Evolutionary conservation across 2,888 invertebrate genomes (phyloP).

Genomic region (Leucozona laternaria): DNA sequence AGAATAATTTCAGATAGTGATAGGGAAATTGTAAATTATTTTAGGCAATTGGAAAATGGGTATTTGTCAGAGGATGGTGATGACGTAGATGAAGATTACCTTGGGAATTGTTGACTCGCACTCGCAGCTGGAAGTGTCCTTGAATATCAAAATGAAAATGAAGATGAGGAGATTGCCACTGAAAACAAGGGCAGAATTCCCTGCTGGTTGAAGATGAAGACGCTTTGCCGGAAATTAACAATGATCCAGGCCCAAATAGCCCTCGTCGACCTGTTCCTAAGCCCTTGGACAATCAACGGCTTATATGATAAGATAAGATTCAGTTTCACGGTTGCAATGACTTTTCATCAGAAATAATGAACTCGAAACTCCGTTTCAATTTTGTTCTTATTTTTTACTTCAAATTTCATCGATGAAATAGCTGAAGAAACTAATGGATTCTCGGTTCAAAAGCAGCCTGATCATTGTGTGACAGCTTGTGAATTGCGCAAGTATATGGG

Average conservation of each 20-base stretch:
- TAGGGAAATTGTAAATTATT: not conserved
- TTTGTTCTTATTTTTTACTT: not conserved
- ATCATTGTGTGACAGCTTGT: not conserved
- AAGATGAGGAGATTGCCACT: slow-evolving; percentile 10
- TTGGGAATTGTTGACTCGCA: too few relatives aligned
- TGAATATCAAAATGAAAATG: slow-evolving; percentile 7
- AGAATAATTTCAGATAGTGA: slow-evolving; percentile 1
- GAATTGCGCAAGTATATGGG: slow-evolving; percentile 8
- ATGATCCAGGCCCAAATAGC: not conserved
- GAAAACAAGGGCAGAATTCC: not conserved
- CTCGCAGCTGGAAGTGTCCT: not conserved
- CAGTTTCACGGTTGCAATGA: slow-evolving; percentile 9
- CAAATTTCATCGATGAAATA: slow-evolving; percentile 21
- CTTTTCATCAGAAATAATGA: slow-evolving; percentile 10
- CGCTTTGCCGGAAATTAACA: slow-evolving; percentile 6
- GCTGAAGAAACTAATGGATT: slow-evolving; percentile 13
- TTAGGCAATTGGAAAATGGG: slow-evolving; percentile 2
- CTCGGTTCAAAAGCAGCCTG: slow-evolving; percentile 15
- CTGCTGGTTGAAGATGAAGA: slow-evolving; percentile 2
- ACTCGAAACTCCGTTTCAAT: slow-evolving; percentile 15
- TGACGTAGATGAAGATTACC: too few relatives aligned
- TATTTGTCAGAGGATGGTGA: slow-evolving; percentile 12
- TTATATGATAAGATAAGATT: slow-evolving; percentile 10
- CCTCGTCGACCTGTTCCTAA: too few relatives aligned
- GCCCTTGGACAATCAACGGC: not conserved